Evolutionary conservation across 2,113 vertebrate genomes (phyloP).

Genomic region (Periophthalmodon schlosseri): DNA sequence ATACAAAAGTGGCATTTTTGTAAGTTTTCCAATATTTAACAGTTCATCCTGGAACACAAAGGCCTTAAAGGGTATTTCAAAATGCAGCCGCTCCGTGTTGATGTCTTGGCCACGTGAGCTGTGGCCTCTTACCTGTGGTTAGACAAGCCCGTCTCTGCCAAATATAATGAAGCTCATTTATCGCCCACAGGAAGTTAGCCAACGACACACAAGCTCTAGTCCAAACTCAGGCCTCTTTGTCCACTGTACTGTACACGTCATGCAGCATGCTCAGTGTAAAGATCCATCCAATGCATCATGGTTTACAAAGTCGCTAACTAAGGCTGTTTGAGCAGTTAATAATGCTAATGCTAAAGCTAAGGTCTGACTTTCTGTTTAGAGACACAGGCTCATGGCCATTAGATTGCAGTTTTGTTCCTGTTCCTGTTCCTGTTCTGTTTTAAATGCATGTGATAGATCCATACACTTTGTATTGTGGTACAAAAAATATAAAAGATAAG

Average conservation of each 20-base stretch:
- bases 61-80: conserved; percentile 44
- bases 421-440: background rate
- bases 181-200: conserved; percentile 17
- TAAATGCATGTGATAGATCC: conserved; percentile 53
- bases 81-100: conserved; percentile 26
- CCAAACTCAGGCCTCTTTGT: conserved; percentile 41
- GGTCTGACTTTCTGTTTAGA: background rate
- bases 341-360: background rate
- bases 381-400: background rate
- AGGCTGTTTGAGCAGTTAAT: background rate
- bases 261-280: conserved; percentile 62
- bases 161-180: conserved; percentile 17
- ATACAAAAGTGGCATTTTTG: conserved; percentile 5
- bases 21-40: background rate
- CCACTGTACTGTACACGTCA: conserved; percentile 33
- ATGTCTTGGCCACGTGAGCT: conserved; percentile 21
- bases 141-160: conserved; percentile 22
- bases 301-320: background rate
- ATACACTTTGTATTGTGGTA: conserved; percentile 34
- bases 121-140: conserved; percentile 44
- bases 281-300: conserved; percentile 54
- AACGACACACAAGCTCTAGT: conserved; percentile 36
- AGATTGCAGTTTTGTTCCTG: background rate
- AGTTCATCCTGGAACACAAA: conserved; percentile 1
- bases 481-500: conserved; percentile 21